Evolutionary conservation across 2,888 invertebrate species (phyloP), one percentile per base, ranked within the genome.

Genomic region (Cerceris rybyensis): DNA sequence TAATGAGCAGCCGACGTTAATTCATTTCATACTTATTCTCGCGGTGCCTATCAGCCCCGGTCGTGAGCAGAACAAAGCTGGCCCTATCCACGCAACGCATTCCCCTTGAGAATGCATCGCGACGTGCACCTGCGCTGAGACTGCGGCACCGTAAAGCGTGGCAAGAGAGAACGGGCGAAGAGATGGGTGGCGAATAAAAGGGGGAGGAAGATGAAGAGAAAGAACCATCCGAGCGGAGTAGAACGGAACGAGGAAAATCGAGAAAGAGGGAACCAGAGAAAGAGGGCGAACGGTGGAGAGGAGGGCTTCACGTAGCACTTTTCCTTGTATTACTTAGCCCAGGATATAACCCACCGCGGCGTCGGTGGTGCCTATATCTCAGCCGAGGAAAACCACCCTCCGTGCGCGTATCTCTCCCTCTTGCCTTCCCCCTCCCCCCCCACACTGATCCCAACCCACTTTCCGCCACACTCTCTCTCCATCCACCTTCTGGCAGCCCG

Each of bases 321-420:
- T 90, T 90, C 88, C 90, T 89, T 88, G 91, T 91, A 91, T 91
- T 91, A 91, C 91, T 92, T 91, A 91, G 91, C 88, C 86, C 81
- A 85, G 86, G 87, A 89, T 89, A 87, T 89, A 89, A 88, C 88
- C 88, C 88, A 86, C 86, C 85, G 80, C 82, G 85, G 85, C 87
- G 87, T 85, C 87, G 84, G 86, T 74, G 86, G 87, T 83, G 86
- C 88, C 90, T 91, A 90, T 90, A 91, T 91, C 91, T 90, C 87
- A 88, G 87, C 87, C 80, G 86, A 87, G 88, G 83, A 90, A 91
- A 91, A 90, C 90, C 88, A 90, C 89, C 90, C 90, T 90, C 87
- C 88, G 89, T 88, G 88, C 90, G 89, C 90, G 90, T 88, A 89
- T 90, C 90, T 87, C 86, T 75, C 80, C 86, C 87, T 83, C 88